Conservation (phyloP, 1,140 invertebrate species). For the Monochamus saltuarius region DNA sequence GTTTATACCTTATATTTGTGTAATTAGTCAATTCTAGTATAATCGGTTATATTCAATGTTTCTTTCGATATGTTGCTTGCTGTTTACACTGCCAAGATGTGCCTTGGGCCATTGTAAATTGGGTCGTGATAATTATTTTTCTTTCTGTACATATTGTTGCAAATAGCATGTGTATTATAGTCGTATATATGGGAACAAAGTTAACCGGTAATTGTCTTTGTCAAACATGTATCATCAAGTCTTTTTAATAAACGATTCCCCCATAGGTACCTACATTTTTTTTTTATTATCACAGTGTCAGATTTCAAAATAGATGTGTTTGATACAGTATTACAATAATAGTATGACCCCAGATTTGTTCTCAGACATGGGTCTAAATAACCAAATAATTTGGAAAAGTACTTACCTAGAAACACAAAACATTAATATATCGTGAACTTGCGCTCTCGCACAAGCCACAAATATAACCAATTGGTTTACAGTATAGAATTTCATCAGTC, state of each 20-base stretch:
- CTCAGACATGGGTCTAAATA: too few relatives aligned
- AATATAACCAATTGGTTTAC: too few relatives aligned
- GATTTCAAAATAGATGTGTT: too few relatives aligned
- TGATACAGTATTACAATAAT: too few relatives aligned
- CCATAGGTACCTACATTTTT: not conserved
- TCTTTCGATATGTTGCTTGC: conserved; percentile 21
- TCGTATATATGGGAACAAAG: not conserved
- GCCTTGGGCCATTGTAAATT: conserved; percentile 31
- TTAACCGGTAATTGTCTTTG: conserved; percentile 12
- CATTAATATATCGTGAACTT: too few relatives aligned
- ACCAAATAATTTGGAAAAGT: too few relatives aligned
- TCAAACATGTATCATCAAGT: conserved; percentile 10
- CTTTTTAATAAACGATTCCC: conserved; percentile 17
- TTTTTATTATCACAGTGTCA: too few relatives aligned
- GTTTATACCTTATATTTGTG: not conserved
- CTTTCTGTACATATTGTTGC: conserved; percentile 23
- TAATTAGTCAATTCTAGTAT: conserved; percentile 7
- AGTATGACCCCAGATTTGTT: too few relatives aligned
- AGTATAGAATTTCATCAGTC: too few relatives aligned
- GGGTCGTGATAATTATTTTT: conserved; percentile 28
- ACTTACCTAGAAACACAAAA: too few relatives aligned
- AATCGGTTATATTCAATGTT: conserved; percentile 8
- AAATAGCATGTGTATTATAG: conserved; percentile 26
- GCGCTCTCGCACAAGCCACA: too few relatives aligned
- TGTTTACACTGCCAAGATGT: conserved; percentile 35